phyloP scores from a whole-genome alignment of 2,113 vertebrate genomes.

The Prochilodus magdalenae region DNA sequence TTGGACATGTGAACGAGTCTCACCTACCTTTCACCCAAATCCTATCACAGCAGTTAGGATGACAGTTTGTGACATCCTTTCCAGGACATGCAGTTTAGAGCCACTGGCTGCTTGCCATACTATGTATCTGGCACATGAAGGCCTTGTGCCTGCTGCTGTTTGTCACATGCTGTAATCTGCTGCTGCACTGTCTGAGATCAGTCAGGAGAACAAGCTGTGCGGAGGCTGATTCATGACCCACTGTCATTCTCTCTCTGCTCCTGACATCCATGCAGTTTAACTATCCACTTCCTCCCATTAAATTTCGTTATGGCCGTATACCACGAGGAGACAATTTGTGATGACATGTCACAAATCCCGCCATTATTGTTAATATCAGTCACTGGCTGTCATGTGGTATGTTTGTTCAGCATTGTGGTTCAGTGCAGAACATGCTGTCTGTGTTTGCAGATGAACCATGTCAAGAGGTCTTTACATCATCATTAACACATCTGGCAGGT shows the following conservation, averaged over 20 bases:
- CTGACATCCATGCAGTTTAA: slow-evolving; percentile 3
- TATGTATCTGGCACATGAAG: slow-evolving; percentile 22
- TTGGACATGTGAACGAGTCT: not conserved
- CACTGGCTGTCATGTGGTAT: not conserved
- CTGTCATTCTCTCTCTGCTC: slow-evolving; percentile 2
- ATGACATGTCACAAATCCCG: slow-evolving; percentile 6
- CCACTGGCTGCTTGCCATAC: not conserved
- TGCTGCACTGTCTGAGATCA: slow-evolving; percentile 30
- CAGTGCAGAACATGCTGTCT: slow-evolving; percentile 19
- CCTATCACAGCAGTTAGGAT: not conserved
- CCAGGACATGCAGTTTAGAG: slow-evolving; percentile 1
- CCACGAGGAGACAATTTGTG: not conserved
- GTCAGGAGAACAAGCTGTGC: slow-evolving; percentile 38
- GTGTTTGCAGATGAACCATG: slow-evolving; percentile 5
- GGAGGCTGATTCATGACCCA: not conserved
- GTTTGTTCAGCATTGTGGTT: not conserved
- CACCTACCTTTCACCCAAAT: not conserved
- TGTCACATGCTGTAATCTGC: slow-evolving; percentile 40
- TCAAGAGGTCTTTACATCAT: slow-evolving; percentile 1
- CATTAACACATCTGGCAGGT: not conserved
- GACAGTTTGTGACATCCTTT: not conserved
- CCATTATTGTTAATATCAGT: not conserved
- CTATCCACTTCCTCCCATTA: slow-evolving; percentile 8
- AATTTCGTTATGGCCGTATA: not conserved
- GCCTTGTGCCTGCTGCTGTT: slow-evolving; percentile 3